These are phyloP conservation scores for Ceryle rudis DNA, from an alignment of 2,797 vertebrate species.

Conservation along the genomic window DNA sequence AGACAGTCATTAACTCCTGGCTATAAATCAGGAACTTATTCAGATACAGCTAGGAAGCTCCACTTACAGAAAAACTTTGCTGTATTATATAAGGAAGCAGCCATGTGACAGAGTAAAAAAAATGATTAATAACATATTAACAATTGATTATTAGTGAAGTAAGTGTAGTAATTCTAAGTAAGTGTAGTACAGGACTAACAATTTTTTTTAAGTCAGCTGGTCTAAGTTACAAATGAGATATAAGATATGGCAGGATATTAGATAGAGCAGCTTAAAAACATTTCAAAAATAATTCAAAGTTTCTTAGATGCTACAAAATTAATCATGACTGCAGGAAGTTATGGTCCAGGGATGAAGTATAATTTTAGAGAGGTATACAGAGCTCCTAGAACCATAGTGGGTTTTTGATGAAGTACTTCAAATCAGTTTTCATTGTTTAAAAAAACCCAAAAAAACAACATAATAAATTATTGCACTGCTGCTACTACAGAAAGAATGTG, in stretches of 20 bases:
- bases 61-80: neutral
- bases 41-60: neutral
- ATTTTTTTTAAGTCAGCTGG: neutral
- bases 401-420: neutral
- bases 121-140: neutral
- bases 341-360: neutral
- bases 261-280: neutral
- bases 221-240: neutral
- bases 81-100: neutral
- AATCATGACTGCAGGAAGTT: neutral
- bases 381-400: neutral
- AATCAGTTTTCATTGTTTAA: neutral
- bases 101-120: neutral
- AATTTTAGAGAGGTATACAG: neutral
- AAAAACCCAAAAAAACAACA: neutral
- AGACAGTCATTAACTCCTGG: neutral
- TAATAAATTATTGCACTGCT: neutral
- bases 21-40: neutral
- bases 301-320: neutral
- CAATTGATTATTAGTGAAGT: neutral
- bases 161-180: too few relatives aligned
- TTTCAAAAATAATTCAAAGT: neutral
- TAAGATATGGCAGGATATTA: neutral
- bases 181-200: neutral
- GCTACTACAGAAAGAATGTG: neutral